A percentile compares a stretch with the other conserved stretches of the same genome.
Evolutionary conservation across 92 coral and sea anemone species (phyloP).

Genomic region (Epizoanthus illoricatus): DNA sequence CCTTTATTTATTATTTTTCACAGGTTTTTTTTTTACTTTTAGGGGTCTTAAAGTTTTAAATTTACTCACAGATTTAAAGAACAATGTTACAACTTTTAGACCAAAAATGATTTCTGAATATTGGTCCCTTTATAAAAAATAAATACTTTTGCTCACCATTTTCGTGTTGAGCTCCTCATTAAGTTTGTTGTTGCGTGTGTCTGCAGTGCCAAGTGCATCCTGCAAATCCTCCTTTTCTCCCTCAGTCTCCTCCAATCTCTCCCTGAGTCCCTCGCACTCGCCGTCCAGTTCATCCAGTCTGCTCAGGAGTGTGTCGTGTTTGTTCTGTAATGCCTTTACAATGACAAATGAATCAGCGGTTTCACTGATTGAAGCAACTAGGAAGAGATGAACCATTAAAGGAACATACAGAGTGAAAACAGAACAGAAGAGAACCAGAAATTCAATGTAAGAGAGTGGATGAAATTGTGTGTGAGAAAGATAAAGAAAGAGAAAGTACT

Average conservation of each 20-base stretch:
- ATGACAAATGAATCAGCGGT: background rate
- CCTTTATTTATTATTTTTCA: too few species aligned
- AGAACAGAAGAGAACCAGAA: too few species aligned
- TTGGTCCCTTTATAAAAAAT: too few species aligned
- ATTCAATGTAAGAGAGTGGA: background rate
- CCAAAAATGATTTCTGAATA: too few species aligned
- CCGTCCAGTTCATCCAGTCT: conserved; percentile 89
- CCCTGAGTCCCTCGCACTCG: conserved; percentile 88
- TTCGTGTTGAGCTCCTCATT: conserved; percentile 66
- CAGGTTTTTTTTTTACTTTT: too few species aligned
- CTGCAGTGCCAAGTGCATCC: conserved; percentile 63
- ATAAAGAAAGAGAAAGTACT: too few species aligned
- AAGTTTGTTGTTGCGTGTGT: conserved; percentile 55
- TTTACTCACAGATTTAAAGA: too few species aligned
- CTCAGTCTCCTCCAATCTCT: conserved; percentile 73
- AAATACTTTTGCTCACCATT: conserved; percentile 54
- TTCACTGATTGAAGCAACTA: too few species aligned
- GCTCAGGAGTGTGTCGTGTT: conserved; percentile 85
- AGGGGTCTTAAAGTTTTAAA: too few species aligned
- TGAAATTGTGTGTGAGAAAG: background rate
- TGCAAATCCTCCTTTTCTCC: conserved; percentile 87
- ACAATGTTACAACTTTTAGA: too few species aligned
- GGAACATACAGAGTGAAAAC: too few species aligned
- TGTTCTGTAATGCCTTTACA: conserved; percentile 83
- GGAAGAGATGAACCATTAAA: too few species aligned